phyloP scores from a whole-genome alignment of 2,113 vertebrate genomes.

The Craseonycteris thonglongyai region DNA sequence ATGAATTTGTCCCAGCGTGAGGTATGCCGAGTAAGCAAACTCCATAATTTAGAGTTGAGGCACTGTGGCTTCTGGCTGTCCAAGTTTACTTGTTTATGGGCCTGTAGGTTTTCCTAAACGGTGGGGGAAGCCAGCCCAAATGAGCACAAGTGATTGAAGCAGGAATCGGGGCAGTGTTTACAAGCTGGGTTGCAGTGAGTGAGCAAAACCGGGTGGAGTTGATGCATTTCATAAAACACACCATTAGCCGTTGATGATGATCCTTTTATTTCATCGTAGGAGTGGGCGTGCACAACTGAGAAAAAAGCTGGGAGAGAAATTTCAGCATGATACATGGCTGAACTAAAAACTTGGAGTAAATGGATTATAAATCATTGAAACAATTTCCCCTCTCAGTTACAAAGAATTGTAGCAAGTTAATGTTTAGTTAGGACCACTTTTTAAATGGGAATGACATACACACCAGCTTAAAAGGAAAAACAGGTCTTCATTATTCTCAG shows the following conservation, averaged over 20 bases:
- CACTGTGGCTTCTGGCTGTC: slow-evolving; percentile 40
- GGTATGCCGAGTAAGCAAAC: slow-evolving; percentile 46
- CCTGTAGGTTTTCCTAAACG: slow-evolving; percentile 19
- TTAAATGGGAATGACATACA: neutral
- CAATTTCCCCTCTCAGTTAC: neutral
- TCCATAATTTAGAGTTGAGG: neutral
- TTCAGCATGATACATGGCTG: neutral
- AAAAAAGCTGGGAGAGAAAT: neutral
- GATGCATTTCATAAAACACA: neutral
- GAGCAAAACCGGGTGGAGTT: neutral
- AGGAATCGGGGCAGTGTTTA: slow-evolving; percentile 38
- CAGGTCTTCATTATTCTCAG: neutral
- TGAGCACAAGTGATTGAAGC: neutral
- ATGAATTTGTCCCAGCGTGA: neutral
- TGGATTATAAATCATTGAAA: neutral
- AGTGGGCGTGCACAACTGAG: neutral
- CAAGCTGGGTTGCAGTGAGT: slow-evolving; percentile 44
- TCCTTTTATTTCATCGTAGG: neutral
- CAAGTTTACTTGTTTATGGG: slow-evolving; percentile 53
- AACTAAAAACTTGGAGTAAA: neutral
- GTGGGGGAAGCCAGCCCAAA: slow-evolving; percentile 2
- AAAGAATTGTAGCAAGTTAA: neutral
- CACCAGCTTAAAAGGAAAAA: neutral
- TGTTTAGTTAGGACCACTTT: neutral
- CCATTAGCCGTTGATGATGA: neutral